Percentiles rank a stretch among this genome's conserved stretches.
These are phyloP conservation scores for Sibirionetta formosa DNA, from an alignment of 2,797 vertebrate genomes.

Conservation along the genomic window DNA sequence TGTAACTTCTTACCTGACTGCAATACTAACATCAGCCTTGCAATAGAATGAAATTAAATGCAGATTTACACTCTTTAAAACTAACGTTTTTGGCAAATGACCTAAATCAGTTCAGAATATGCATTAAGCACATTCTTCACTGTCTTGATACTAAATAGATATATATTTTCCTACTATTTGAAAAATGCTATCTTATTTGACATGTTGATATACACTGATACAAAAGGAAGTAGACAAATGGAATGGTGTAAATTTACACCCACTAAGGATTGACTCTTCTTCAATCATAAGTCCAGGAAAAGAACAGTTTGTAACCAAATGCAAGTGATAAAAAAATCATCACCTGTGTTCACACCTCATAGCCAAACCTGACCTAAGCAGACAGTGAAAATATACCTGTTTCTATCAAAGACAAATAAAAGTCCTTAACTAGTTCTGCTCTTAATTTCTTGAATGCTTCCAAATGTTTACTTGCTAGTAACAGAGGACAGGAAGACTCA, in stretches of 20 bases:
- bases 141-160: not conserved
- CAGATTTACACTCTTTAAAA: conserved; percentile 20
- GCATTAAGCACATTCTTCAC: not conserved
- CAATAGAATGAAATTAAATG: not conserved
- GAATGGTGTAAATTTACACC: not conserved
- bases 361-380: not conserved
- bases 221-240: not conserved
- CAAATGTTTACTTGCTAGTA: not conserved
- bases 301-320: not conserved
- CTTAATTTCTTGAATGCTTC: not conserved
- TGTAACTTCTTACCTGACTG: conserved; percentile 20
- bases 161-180: not conserved
- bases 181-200: not conserved
- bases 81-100: not conserved
- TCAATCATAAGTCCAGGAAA: not conserved
- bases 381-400: not conserved
- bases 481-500: not conserved
- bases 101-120: not conserved
- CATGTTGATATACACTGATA: not conserved
- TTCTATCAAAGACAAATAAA: not conserved
- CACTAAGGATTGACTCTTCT: not conserved
- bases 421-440: not conserved
- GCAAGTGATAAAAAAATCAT: not conserved
- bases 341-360: not conserved
- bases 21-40: not conserved